Base-by-base conservation (phyloP, 2,797 vertebrate species). In the Gorsachius magnificus region DNA sequence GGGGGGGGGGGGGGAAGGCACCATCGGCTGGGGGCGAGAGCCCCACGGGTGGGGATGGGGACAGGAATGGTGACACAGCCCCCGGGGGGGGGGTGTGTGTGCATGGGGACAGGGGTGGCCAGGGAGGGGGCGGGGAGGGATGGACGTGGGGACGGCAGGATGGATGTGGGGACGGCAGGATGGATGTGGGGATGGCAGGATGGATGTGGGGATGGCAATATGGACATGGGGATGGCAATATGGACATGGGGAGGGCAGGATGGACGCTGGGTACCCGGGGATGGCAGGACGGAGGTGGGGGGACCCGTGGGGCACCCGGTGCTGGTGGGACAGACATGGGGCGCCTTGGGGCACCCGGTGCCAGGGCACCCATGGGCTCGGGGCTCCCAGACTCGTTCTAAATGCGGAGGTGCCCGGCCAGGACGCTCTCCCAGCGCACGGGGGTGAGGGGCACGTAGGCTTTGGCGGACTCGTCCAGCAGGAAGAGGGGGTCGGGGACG, bases 401-500 rank as follows among this genome's bases (percentile, higher is more conserved):
- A 25, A 99, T 95, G 24, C 97, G 96, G 31, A 98, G 87, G 64
- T 97, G 96, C 15, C 98, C 98, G 1, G 96, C 95, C 18, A 98
- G 58, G 38, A 99, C 97, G 45, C 97, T 95, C 3, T 96, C 31
- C 89, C 99, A 98, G 12, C 97, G 90, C 38, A 78, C 46, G 11
- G 54, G 45, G 7, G 97, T 98, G 25, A 99, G 97, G 19, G 96
- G 97, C 28, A 98, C 22, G 53, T 98, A 99, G 71, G 98, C 94
- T 26, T 96, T 97, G 26, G 95, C 86, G 11, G 92, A 75, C 26
- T 95, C 90, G 24, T 99, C 98, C 89, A 99, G 97, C 64, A 99
- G 86, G 56, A 98, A 98, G 2, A 99, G 98, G 0, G 98, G 98
- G 28, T 98, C 98, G 2, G 92, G 18, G 38, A 98, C 93, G 0